Evolutionary conservation across 2,888 invertebrate species (phyloP), one percentile per base, ranked within the genome.

Genomic region (Brenthis ino): DNA sequence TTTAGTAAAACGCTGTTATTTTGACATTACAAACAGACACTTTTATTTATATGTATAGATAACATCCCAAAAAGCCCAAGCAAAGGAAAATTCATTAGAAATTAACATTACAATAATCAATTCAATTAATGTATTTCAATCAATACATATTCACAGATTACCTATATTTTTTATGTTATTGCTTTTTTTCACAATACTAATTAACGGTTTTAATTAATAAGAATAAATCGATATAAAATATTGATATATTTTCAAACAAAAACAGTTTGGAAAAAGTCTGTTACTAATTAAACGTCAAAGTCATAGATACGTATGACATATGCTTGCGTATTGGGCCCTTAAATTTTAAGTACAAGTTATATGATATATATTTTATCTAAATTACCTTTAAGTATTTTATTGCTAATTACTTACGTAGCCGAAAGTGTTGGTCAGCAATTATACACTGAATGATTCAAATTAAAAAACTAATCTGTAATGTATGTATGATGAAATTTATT

Each of bases 351-450:
- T 61, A 68, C 61, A 28, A 20, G 51, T 55, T 28, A 58, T 53
- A 65, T 60, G 57, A 58, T 65, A 43, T 37, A 37, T 54, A 69
- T 64, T 51, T 63, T 72, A 69, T 70, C 70, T 72, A 69, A 58
- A 67, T 72, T 50, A 55, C 57, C 43, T 28, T 20, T 37, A 70
- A 55, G 53, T 70, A 65, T 72, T 66, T 70, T 65, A 70, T 65
- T 70, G 65, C 72, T 72, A 72, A 72, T 72, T 57, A 63, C 65
- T 65, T 65, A 63, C 50, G 57, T 53, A 67, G 67, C 57, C 54
- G 61, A 57, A 65, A 65, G 57, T 68, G 68, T 48, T 48, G 13
- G 68, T 50, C 20, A 68, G 48, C 65, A 63, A 61, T 68, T 65
- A 68, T 24, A 65, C 50, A 48, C 28, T 24, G 48, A 70, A 67